These are phyloP conservation scores for Cryptotis parvus DNA, from an alignment of 2,113 vertebrate species.

Conservation along the genomic window DNA sequence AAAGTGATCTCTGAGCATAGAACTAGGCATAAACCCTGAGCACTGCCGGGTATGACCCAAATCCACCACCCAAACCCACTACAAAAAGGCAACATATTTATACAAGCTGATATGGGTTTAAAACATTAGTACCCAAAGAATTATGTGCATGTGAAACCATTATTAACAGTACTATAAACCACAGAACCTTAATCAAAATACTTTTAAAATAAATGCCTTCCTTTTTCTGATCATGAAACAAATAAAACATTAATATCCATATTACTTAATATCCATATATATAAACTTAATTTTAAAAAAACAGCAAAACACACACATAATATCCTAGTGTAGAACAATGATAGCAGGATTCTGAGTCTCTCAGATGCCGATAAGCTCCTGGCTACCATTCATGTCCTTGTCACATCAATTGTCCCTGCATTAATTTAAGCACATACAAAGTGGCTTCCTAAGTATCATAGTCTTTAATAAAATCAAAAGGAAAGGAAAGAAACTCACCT, in stretches of 20 bases:
- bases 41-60: no score
- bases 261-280: background rate
- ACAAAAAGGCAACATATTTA: background rate
- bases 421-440: background rate
- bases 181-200: no score
- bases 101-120: background rate
- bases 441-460: background rate
- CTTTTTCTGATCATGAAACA: no score
- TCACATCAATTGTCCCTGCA: background rate
- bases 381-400: background rate
- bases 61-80: no score
- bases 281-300: background rate
- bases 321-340: background rate
- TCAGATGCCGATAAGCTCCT: background rate
- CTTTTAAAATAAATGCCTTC: no score
- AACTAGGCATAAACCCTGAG: no score
- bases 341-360: background rate
- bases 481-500: slow-evolving; percentile 64
- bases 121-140: slow-evolving; percentile 28
- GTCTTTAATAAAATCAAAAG: slow-evolving; percentile 32
- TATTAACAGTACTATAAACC: no score
- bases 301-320: no score
- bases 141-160: no score
- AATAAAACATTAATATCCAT: no score
- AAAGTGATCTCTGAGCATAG: no score